phyloP scores from a whole-genome alignment of 2,113 vertebrate genomes.

The Sakesphorus luctuosus region DNA sequence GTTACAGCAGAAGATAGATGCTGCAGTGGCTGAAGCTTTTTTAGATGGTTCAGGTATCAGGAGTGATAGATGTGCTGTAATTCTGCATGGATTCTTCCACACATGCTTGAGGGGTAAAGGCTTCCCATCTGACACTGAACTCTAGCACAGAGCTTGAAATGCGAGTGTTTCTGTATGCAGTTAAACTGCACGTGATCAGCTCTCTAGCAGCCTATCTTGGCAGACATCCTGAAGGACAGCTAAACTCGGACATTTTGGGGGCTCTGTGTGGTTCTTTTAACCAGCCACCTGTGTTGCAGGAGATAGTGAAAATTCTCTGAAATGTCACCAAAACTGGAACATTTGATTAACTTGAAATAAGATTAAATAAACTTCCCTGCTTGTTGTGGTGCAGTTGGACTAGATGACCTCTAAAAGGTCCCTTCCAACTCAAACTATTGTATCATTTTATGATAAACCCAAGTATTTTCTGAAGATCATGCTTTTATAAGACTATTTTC shows the following conservation, averaged over 20 bases:
- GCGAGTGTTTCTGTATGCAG: rapidly evolving
- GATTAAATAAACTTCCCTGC: not conserved
- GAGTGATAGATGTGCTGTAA: rapidly evolving
- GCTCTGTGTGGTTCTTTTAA: not conserved
- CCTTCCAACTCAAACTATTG: not conserved
- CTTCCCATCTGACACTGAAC: not conserved
- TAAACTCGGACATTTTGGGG: not conserved
- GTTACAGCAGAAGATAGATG: not conserved
- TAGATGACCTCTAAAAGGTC: not conserved
- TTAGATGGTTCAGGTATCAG: not conserved
- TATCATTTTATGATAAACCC: not conserved
- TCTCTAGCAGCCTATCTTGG: not conserved
- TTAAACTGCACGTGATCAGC: not conserved
- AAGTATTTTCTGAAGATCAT: not conserved
- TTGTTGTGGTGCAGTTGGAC: not conserved
- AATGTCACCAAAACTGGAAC: not conserved
- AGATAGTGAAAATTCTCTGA: not conserved
- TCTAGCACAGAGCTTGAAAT: not conserved
- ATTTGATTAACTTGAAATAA: not conserved
- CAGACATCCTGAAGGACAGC: not conserved
- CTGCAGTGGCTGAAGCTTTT: not conserved
- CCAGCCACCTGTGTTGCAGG: too few species aligned
- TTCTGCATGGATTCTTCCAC: not conserved
- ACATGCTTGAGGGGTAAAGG: not conserved
- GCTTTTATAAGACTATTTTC: not conserved